Percentiles rank a stretch among this genome's conserved stretches.
These are phyloP conservation scores for Geophilus truncorum DNA, from an alignment of 2,888 invertebrate species.

Conservation along the genomic window DNA sequence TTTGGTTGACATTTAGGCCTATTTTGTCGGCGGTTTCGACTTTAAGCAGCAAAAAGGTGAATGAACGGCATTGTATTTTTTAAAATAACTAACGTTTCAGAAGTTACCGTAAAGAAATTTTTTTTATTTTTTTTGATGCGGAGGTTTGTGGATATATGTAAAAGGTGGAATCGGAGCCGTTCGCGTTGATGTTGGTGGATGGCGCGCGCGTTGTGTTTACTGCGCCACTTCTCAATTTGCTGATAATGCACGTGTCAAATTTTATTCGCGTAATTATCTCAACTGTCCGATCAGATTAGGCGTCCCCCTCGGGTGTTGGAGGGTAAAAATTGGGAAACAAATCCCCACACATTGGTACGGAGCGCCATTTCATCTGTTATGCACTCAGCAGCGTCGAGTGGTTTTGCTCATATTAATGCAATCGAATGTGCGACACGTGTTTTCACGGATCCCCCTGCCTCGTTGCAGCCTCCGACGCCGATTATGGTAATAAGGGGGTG, in stretches of 20 bases:
- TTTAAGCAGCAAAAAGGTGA: not conserved
- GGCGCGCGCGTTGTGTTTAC: not conserved
- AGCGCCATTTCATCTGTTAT: not conserved
- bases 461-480: not conserved
- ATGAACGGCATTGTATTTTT: not conserved
- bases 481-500: not conserved
- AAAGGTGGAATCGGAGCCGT: too few species aligned
- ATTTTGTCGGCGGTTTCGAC: not conserved
- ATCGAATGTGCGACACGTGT: not conserved
- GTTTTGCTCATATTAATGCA: not conserved
- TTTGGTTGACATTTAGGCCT: not conserved
- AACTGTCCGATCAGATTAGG: constrained; percentile 32
- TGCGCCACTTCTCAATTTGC: constrained; percentile 25
- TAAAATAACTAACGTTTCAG: too few species aligned
- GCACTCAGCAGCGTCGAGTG: not conserved
- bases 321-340: not conserved
- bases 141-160: too few species aligned
- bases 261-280: constrained; percentile 36
- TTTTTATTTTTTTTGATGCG: too few species aligned
- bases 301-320: not conserved
- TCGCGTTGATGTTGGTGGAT: not conserved
- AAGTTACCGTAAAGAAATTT: too few species aligned
- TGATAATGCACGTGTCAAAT: constrained; percentile 38
- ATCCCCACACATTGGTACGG: not conserved
- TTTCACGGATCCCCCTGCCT: not conserved